Evolutionary conservation across 1,140 invertebrate genomes (phyloP), one percentile per base, ranked within the genome.

Genomic region (Cecropterus lyciades): DNA sequence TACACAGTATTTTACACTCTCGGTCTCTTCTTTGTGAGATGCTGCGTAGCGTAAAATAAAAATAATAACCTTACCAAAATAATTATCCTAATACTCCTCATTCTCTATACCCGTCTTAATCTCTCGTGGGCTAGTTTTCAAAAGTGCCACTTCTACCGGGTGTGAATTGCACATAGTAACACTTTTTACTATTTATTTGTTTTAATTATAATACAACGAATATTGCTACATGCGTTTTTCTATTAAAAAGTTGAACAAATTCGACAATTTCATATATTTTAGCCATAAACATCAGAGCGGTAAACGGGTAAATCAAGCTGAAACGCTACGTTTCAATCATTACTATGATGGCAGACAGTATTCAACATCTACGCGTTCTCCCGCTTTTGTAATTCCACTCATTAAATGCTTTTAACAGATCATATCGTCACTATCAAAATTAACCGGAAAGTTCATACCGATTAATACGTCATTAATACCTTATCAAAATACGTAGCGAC

Each of bases 381-480:
- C 13, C 30, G 11, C 45, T 49, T 49, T 51, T 62, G 59, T 62
- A 24, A 62, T 51, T 51, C 37, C 45, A 20, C 59, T 62, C 46
- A 51, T 62, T 62, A 62, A 62, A 62, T 49, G 46, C 33, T 51
- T 62, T 62, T 62, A 62, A 20, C 15, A 15, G 33, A 62, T 62
- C 59, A 64, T 64, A 64, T 64, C 60, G 48, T 64, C 48, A 53
- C 60, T 52, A 64, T 64, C 64, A 74, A 77, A 75, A 69, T 72
- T 70, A 72, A 77, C 67, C 65, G 53, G 67, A 67, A 66, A 72
- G 65, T 75, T 66, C 68, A 74, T 74, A 69, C 63, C 69, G 69
- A 77, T 77, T 77, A 77, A 77, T 74, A 74, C 71, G 72, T 77
- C 75, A 77, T 77, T 77, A 77, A 74, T 72, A 69, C 62, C 62